Percentiles rank a stretch among this genome's conserved stretches.
Conservation (phyloP, 2,797 vertebrate species). For the Holocentrus rufus region DNA sequence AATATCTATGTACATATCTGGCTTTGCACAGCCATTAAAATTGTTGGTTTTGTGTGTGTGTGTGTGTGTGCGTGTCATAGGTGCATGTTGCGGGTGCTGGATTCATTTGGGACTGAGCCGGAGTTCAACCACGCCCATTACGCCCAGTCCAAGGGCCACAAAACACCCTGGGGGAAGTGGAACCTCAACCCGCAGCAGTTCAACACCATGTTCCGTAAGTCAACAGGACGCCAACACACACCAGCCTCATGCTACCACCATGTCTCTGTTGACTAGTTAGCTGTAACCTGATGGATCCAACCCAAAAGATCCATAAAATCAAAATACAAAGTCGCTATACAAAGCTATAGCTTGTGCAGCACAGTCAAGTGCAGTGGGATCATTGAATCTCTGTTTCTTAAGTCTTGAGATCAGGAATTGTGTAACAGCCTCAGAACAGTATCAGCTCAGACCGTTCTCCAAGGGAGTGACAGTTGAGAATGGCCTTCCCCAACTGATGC, state of each 20-base stretch:
- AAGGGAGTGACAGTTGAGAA: too few species aligned
- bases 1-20: background rate
- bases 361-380: too few species aligned
- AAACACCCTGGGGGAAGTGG: constrained; percentile 99
- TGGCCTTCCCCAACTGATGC: background rate
- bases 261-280: too few species aligned
- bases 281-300: too few species aligned
- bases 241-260: background rate
- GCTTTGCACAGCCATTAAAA: background rate
- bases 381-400: too few species aligned
- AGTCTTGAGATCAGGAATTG: too few species aligned
- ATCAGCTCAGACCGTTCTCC: too few species aligned
- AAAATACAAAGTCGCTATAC: background rate
- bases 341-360: too few species aligned
- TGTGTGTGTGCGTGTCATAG: constrained; percentile 69
- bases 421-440: too few species aligned
- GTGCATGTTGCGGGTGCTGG: constrained; percentile 96
- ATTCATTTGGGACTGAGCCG: constrained; percentile 97
- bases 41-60: background rate
- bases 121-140: constrained; percentile 99
- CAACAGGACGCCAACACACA: constrained; percentile 1
- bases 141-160: constrained; percentile 98
- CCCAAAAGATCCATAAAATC: too few species aligned
- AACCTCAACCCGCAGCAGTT: constrained; percentile 99
- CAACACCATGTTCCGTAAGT: constrained; percentile 99